These are phyloP conservation scores for Erythrocebus patas DNA, from an alignment of 2,113 vertebrate genomes.

Conservation along the genomic window DNA sequence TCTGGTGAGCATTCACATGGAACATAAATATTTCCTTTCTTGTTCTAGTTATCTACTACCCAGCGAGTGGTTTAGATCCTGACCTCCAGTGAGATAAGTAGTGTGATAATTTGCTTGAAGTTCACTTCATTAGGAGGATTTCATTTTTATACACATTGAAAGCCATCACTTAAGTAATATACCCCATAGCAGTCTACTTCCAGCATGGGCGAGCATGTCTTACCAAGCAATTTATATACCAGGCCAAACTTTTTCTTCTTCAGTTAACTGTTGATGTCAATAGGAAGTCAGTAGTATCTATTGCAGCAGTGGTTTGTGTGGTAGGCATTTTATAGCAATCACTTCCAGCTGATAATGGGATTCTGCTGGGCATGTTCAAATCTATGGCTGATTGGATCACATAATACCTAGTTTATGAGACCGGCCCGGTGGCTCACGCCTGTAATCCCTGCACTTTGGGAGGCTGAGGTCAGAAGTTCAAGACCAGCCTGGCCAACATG, in stretches of 20 bases:
- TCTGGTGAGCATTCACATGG: neutral
- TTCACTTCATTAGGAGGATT: slow-evolving; percentile 1
- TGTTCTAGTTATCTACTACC: neutral
- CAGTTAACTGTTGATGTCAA: neutral
- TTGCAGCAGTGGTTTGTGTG: neutral
- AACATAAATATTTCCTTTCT: neutral
- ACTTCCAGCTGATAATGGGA: neutral
- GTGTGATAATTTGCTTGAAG: neutral
- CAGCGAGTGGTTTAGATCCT: neutral
- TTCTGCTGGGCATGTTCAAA: neutral
- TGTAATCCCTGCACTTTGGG: too few species aligned
- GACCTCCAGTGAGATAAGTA: neutral
- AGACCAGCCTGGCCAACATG: too few species aligned
- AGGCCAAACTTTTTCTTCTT: neutral
- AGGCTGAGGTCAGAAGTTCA: too few species aligned
- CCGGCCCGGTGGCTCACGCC: too few species aligned
- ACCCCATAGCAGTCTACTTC: neutral
- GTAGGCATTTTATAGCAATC: neutral
- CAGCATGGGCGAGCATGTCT: neutral
- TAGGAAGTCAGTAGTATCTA: neutral
- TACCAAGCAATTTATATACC: neutral
- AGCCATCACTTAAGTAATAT: neutral
- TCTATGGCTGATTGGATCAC: neutral
- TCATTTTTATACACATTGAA: slow-evolving; percentile 19
- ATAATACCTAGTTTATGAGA: neutral